Conservation (phyloP, 2,888 invertebrate species). For the Mystacides longicornis region DNA sequence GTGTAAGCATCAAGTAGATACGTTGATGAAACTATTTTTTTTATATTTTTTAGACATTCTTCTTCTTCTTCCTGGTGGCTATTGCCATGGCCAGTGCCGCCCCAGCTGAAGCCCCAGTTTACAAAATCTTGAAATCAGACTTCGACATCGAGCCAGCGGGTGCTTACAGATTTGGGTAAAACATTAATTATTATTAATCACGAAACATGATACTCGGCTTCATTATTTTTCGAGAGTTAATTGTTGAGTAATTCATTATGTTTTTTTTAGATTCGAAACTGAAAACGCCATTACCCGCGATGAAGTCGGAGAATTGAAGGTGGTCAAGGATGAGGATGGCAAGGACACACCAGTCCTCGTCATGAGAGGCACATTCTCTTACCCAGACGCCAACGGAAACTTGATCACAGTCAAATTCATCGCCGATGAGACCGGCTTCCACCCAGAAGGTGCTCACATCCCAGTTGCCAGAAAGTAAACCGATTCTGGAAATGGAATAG, state of each 20-base stretch:
- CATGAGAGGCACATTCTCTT: conserved; percentile 21
- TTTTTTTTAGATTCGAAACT: conserved; percentile 21
- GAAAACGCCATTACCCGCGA: conserved; percentile 21
- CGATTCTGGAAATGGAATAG: too few species aligned
- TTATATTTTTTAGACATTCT: conserved; percentile 6
- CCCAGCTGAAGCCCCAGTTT: conserved; percentile 22
- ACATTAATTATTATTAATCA: neutral
- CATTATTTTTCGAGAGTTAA: neutral
- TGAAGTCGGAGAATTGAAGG: conserved; percentile 22
- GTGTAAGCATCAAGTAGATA: too few species aligned
- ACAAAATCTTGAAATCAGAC: conserved; percentile 16
- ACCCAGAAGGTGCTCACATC: conserved; percentile 22
- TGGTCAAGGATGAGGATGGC: conserved; percentile 23
- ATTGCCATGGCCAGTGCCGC: conserved; percentile 10
- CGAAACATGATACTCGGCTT: neutral
- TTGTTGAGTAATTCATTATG: neutral
- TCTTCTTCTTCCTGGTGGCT: conserved; percentile 17
- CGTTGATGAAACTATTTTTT: neutral
- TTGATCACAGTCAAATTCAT: conserved; percentile 16
- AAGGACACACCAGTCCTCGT: conserved; percentile 19
- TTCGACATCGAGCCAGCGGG: conserved; percentile 22
- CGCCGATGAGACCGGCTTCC: conserved; percentile 25
- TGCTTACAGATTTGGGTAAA: conserved; percentile 21
- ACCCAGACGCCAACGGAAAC: conserved; percentile 17
- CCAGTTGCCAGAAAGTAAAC: conserved; percentile 11